Percentiles rank a stretch among this genome's conserved stretches.
phyloP scores from a whole-genome alignment of 1,140 invertebrate genomes.

The Drosophila varians region DNA sequence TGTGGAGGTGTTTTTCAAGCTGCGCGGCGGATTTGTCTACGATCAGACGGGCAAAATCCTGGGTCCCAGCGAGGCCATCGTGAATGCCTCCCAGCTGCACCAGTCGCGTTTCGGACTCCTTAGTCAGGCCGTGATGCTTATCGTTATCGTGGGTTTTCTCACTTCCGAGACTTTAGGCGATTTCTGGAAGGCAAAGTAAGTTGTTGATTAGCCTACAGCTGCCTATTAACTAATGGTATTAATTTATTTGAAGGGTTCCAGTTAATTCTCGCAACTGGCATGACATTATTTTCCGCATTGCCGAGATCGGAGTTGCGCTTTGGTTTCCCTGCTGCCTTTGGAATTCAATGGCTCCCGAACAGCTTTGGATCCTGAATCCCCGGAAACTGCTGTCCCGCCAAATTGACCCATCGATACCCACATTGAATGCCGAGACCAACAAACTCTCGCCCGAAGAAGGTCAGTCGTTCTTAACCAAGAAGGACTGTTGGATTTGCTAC shows the following conservation, averaged over 20 bases:
- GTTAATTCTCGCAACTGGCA: conserved; percentile 95
- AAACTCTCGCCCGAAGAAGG: conserved; percentile 82
- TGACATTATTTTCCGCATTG: conserved; percentile 94
- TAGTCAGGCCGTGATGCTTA: conserved; percentile 93
- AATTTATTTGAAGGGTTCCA: conserved; percentile 88
- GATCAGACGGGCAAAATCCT: conserved; percentile 76
- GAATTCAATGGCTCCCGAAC: conserved; percentile 97
- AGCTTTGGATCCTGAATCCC: conserved; percentile 97
- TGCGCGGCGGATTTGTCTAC: conserved; percentile 86
- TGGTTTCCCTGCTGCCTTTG: conserved; percentile 98
- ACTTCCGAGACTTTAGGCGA: conserved; percentile 95
- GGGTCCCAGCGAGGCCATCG: conserved; percentile 84
- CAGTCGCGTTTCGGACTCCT: conserved; percentile 94
- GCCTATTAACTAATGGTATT: neutral
- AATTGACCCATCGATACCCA: conserved; percentile 83
- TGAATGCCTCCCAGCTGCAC: conserved; percentile 94
- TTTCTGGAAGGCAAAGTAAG: conserved; percentile 95
- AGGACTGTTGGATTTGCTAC: conserved; percentile 97
- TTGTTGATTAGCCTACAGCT: conserved; percentile 3
- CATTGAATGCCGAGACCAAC: conserved; percentile 73
- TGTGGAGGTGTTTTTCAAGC: conserved; percentile 97
- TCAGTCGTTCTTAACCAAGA: conserved; percentile 84
- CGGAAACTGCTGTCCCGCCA: conserved; percentile 90
- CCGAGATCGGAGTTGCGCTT: conserved; percentile 96
- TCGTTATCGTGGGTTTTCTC: conserved; percentile 94